phyloP scores from a whole-genome alignment of 2,888 invertebrate genomes.

The Parnassius smintheus region DNA sequence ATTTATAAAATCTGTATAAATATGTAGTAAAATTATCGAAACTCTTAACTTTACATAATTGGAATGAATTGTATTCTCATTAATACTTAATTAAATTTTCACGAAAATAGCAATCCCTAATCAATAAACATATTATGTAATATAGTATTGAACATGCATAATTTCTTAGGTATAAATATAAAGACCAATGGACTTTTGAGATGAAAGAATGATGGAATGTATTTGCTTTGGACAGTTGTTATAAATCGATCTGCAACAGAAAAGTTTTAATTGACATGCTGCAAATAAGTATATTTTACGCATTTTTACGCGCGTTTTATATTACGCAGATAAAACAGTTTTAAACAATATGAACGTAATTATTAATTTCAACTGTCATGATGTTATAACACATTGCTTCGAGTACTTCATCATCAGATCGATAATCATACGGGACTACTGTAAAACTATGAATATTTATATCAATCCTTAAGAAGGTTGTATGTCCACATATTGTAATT shows the following conservation, averaged over 20 bases:
- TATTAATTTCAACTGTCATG: background rate
- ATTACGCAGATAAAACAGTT: conserved; percentile 1
- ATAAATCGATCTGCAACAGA: background rate
- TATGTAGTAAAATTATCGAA: too few species aligned
- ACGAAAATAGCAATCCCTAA: too few species aligned
- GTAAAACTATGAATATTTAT: conserved; percentile 49
- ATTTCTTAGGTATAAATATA: too few species aligned
- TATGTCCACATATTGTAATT: conserved; percentile 72
- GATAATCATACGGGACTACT: conserved; percentile 49
- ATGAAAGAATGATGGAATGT: background rate
- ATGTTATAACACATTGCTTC: background rate
- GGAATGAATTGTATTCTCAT: too few species aligned
- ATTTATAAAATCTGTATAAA: too few species aligned
- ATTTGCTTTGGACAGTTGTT: background rate
- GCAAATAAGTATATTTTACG: too few species aligned
- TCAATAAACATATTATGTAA: too few species aligned
- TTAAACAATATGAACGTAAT: conserved; percentile 9
- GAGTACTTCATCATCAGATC: conserved; percentile 12
- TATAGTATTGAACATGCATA: too few species aligned
- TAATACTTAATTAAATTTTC: too few species aligned
- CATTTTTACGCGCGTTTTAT: too few species aligned
- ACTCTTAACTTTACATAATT: too few species aligned
- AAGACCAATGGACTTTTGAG: too few species aligned
- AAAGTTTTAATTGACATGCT: conserved; percentile 2
- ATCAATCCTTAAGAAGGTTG: conserved; percentile 76